A percentile compares a stretch with the other conserved stretches of the same genome.
phyloP scores from a whole-genome alignment of 2,113 vertebrate species.

The Natator depressus region DNA sequence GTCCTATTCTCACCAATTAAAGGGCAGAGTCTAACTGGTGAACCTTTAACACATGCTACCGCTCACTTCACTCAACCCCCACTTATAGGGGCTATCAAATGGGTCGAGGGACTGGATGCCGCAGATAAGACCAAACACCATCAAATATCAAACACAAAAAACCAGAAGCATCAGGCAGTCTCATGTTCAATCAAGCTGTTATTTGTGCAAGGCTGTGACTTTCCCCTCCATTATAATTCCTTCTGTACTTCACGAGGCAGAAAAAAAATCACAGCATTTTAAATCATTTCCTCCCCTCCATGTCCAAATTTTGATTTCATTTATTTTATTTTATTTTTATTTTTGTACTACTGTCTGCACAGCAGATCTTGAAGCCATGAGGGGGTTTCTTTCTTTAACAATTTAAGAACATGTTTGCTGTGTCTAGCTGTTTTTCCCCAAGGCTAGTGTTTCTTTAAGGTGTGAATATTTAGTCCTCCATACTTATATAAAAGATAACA shows the following conservation, averaged over 20 bases:
- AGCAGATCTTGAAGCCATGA: not conserved
- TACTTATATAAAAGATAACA: constrained; percentile 38
- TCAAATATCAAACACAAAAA: not conserved
- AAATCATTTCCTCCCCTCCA: not conserved
- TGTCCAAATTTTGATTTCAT: not conserved
- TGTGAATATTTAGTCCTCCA: constrained; percentile 15
- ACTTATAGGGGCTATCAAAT: not conserved
- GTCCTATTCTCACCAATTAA: constrained; percentile 14
- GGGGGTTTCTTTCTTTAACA: not conserved
- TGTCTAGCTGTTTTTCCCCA: not conserved
- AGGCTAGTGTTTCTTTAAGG: not conserved
- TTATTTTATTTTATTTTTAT: not conserved
- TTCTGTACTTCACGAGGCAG: not conserved
- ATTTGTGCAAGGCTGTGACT: not conserved
- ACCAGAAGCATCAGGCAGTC: not conserved
- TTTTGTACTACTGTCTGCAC: not conserved
- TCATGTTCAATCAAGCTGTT: not conserved
- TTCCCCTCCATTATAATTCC: not conserved
- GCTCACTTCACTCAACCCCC: not conserved
- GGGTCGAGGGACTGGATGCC: not conserved
- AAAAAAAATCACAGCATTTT: not conserved
- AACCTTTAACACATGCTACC: constrained; percentile 15
- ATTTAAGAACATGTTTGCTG: not conserved
- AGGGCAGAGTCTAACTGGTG: not conserved
- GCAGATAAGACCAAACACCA: not conserved